phyloP scores from a whole-genome alignment of 1,140 invertebrate species.

The Drosophila takahashii region DNA sequence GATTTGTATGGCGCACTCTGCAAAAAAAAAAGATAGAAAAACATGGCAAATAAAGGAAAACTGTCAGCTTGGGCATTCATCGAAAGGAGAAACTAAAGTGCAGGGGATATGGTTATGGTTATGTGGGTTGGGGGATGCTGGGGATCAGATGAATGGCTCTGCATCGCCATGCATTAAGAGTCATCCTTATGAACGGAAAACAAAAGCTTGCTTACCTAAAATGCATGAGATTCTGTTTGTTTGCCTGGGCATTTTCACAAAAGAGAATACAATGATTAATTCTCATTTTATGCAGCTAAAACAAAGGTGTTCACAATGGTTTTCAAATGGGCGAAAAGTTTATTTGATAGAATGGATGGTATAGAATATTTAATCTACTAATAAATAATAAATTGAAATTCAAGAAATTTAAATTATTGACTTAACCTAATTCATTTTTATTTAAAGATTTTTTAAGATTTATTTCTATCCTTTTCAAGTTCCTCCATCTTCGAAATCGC shows the following conservation, averaged over 20 bases:
- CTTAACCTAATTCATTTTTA: too few species aligned
- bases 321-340: neutral
- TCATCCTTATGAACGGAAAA: slow-evolving; percentile 14
- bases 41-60: slow-evolving; percentile 27
- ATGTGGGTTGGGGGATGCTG: neutral
- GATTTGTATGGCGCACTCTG: slow-evolving; percentile 61
- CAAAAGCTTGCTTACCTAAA: slow-evolving; percentile 36
- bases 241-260: slow-evolving; percentile 1
- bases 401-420: too few species aligned
- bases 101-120: neutral
- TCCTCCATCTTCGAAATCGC: neutral
- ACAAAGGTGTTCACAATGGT: too few species aligned
- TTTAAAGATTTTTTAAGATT: too few species aligned
- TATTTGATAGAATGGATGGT: neutral
- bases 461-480: neutral
- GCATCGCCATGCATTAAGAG: slow-evolving; percentile 11
- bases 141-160: slow-evolving; percentile 14
- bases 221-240: slow-evolving; percentile 34
- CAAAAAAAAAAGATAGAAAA: neutral
- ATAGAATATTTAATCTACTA: too few species aligned
- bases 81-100: slow-evolving; percentile 18
- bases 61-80: slow-evolving; percentile 56
- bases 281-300: neutral
- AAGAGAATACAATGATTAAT: slow-evolving; percentile 3
- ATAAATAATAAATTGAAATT: too few species aligned